Evolutionary conservation across 2,113 vertebrate genomes (phyloP).

Genomic region (Caranx melampygus): DNA sequence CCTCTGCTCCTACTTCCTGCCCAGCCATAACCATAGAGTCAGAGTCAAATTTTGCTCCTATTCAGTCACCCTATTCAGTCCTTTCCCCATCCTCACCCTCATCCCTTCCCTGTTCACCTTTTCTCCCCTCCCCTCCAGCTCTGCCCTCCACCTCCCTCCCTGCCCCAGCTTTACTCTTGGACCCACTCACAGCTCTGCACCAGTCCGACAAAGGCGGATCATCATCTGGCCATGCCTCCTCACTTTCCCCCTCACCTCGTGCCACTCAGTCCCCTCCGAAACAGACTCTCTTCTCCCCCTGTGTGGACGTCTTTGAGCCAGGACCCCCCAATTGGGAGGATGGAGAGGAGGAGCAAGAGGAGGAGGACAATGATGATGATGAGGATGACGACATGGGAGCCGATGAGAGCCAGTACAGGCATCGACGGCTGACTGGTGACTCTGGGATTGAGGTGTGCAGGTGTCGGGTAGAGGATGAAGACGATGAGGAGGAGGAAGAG

Average conservation of each 20-base stretch:
- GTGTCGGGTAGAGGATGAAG: constrained; percentile 77
- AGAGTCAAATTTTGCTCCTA: constrained; percentile 17
- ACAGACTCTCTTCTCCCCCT: constrained; percentile 85
- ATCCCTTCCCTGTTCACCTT: constrained; percentile 8
- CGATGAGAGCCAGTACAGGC: constrained; percentile 83
- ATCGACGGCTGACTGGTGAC: constrained; percentile 90
- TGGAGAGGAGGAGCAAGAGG: constrained; percentile 54
- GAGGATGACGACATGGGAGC: constrained; percentile 77
- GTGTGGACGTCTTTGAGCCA: constrained; percentile 82
- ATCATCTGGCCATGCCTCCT: constrained; percentile 55
- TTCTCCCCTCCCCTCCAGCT: constrained; percentile 7
- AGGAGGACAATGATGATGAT: constrained; percentile 52
- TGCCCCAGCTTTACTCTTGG: constrained; percentile 63
- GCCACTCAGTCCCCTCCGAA: constrained; percentile 74
- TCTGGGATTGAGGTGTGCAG: constrained; percentile 92
- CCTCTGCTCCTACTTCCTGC: constrained; percentile 13
- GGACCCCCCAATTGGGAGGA: constrained; percentile 72
- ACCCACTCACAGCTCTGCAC: constrained; percentile 64
- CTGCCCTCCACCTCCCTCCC: constrained; percentile 24
- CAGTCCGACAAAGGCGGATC: constrained; percentile 56
- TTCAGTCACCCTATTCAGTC: constrained; percentile 14
- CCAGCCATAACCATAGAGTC: constrained; percentile 66
- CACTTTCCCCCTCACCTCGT: constrained; percentile 70
- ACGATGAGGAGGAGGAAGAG: constrained; percentile 67
- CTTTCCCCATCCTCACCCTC: constrained; percentile 19